phyloP scores from a whole-genome alignment of 2,113 vertebrate species.

The Pachypanchax playfairii region DNA sequence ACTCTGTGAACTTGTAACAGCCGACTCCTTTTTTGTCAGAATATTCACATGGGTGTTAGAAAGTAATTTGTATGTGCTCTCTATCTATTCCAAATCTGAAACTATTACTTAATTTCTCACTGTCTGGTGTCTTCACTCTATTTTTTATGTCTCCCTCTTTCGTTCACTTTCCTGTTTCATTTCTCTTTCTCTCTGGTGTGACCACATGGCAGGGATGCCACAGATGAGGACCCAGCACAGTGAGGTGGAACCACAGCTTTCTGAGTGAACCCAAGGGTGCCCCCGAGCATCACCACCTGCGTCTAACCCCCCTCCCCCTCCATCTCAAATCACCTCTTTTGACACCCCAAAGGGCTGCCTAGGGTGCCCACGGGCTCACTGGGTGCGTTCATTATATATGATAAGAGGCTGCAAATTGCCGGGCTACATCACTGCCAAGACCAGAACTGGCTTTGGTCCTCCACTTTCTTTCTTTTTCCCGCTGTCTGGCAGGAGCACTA shows the following conservation, averaged over 20 bases:
- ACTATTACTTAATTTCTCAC: slow-evolving; percentile 27
- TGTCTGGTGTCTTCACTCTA: background rate
- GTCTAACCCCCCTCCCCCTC: slow-evolving; percentile 48
- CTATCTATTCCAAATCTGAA: slow-evolving; percentile 64
- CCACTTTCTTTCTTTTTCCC: slow-evolving; percentile 27
- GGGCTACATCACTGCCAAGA: slow-evolving; percentile 78
- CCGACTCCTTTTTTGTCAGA: slow-evolving; percentile 65
- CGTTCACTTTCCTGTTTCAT: slow-evolving; percentile 2
- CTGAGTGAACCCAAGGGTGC: slow-evolving; percentile 68
- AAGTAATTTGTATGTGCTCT: slow-evolving; percentile 70
- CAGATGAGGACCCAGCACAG: slow-evolving; percentile 65
- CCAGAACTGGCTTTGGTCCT: slow-evolving; percentile 48
- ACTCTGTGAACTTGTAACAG: slow-evolving; percentile 61
- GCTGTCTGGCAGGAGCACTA: slow-evolving; percentile 67
- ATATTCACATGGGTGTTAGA: slow-evolving; percentile 56
- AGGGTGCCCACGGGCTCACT: slow-evolving; percentile 61
- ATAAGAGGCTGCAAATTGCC: slow-evolving; percentile 81
- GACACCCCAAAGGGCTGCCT: slow-evolving; percentile 54
- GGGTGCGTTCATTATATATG: slow-evolving; percentile 78
- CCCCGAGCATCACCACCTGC: slow-evolving; percentile 80
- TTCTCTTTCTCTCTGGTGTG: slow-evolving; percentile 34
- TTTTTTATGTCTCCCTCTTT: background rate
- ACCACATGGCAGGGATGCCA: slow-evolving; percentile 58
- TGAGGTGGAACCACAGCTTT: slow-evolving; percentile 66
- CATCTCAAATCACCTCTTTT: slow-evolving; percentile 29